Evolutionary conservation across 2,113 vertebrate genomes (phyloP).

Genomic region (Dolichallabes microphthalmus): DNA sequence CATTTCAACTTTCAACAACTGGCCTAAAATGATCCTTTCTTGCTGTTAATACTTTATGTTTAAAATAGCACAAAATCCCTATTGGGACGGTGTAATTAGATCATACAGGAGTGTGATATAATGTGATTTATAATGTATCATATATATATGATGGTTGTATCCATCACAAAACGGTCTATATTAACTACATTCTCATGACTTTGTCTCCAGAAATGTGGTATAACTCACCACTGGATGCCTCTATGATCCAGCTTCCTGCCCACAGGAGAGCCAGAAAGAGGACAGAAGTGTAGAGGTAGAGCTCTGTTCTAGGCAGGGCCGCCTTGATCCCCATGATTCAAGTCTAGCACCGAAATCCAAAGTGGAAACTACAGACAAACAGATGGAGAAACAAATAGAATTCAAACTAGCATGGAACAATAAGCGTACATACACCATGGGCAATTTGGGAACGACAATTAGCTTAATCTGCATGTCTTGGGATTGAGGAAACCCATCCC

Average conservation of each 20-base stretch:
- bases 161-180: neutral
- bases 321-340: slow-evolving; percentile 85
- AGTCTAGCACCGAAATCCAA: slow-evolving; percentile 28
- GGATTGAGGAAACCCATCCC: no score
- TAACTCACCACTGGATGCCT: slow-evolving; percentile 86
- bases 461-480: no score
- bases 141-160: no score
- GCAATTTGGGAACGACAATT: no score
- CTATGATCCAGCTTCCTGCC: slow-evolving; percentile 83
- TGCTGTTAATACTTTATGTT: neutral
- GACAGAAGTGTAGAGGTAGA: slow-evolving; percentile 86
- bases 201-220: neutral
- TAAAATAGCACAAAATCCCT: slow-evolving; percentile 6
- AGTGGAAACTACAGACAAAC: slow-evolving; percentile 38
- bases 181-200: neutral
- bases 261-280: slow-evolving; percentile 81
- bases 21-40: neutral
- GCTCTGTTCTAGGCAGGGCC: slow-evolving; percentile 81
- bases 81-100: slow-evolving; percentile 21
- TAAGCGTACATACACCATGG: no score
- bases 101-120: neutral
- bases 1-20: slow-evolving; percentile 8
- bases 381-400: neutral
- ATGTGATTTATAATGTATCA: no score
- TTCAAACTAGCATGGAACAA: neutral